Evolutionary conservation across 2,113 vertebrate species (phyloP), one percentile per base, ranked within the genome.

Genomic region (Sialia sialis): DNA sequence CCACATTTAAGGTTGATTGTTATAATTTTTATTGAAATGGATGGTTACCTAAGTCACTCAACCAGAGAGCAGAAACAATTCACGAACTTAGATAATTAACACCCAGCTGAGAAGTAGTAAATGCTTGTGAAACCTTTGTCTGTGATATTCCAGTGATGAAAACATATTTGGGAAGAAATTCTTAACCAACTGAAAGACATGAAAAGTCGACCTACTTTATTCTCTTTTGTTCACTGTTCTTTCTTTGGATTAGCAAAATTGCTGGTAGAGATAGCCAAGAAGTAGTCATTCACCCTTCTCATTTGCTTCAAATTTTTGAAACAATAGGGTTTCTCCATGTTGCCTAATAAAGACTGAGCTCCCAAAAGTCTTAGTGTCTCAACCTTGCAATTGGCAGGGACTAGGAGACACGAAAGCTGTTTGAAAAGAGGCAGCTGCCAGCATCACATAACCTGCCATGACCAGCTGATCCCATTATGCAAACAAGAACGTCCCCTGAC

Each of bases 381-480:
- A 90, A 10, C 63, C 67, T 91, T 58, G 52, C 72, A 86, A 60
- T 74, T 94, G 91, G 66, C 84, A 93, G 74, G 70, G 74, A 70
- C 84, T 44, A 59, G 79, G 34, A 89, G 70, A 76, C 87, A 74
- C 82, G 63, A 90, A 94, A 89, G 75, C 90, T 67, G 23, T 54
- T 83, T 94, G 82, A 94, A 93, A 95, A 94, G 82, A 88, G 75
- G 87, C 89, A 95, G 84, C 90, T 93, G 93, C 73, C 17, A 5
- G 79, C 44, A 52, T 80, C 84, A 75, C 70, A 73, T 86, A 92
- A 93, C 93, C 85, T 95, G 83, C 92, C 72, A 85, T 76, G 87
- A 93, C 88, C 92, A 96, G 87, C 91, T 96, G 90, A 90, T 93
- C 70, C 82, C 75, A 87, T 96, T 94, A 89, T 90, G 85, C 90